Conservation (phyloP, 2,113 vertebrate genomes). For the Grus americana region DNA sequence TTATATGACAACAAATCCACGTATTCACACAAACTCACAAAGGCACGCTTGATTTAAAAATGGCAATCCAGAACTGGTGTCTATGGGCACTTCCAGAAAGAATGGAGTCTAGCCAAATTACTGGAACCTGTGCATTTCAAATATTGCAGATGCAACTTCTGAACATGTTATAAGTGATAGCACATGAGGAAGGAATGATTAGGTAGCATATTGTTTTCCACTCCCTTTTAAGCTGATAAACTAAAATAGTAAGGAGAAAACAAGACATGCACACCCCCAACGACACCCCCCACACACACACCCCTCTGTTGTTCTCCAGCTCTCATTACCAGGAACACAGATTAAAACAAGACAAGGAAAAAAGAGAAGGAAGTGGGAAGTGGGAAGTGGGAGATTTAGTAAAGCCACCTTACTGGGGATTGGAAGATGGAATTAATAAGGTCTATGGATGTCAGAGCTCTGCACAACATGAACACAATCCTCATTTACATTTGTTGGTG, state of each 20-base stretch:
- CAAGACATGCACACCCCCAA: neutral
- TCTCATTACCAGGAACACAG: neutral
- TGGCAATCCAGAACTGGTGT: neutral
- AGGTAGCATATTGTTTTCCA: neutral
- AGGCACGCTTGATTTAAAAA: neutral
- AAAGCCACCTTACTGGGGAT: rapidly evolving
- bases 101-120: neutral
- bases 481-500: neutral
- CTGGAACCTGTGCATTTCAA: neutral
- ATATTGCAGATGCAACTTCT: neutral
- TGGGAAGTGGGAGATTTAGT: neutral
- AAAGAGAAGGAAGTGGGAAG: neutral
- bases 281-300: no score
- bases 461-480: rapidly evolving
- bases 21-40: neutral
- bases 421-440: neutral
- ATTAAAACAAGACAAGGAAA: neutral
- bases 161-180: rapidly evolving
- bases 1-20: neutral
- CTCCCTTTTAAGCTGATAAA: neutral
- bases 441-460: neutral
- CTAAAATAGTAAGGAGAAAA: neutral
- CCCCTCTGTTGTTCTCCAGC: neutral
- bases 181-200: neutral
- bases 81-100: neutral